These are phyloP conservation scores for Cyprinodon tularosa DNA, from an alignment of 2,113 vertebrate genomes.

Conservation along the genomic window DNA sequence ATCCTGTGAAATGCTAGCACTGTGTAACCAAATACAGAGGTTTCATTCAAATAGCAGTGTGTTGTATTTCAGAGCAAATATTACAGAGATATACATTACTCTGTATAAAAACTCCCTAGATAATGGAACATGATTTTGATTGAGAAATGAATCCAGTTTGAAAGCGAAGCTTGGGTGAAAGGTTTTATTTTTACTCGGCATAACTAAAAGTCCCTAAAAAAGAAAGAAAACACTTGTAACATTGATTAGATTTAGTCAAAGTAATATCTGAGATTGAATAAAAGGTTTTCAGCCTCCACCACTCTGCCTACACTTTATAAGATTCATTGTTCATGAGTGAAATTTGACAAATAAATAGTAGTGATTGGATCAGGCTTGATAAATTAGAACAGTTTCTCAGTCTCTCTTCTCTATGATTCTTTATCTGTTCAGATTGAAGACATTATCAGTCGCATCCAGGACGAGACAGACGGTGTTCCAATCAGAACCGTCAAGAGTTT, in stretches of 20 bases:
- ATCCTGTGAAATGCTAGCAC: background rate
- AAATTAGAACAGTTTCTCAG: background rate
- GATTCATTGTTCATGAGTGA: background rate
- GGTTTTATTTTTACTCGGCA: background rate
- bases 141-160: background rate
- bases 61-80: background rate
- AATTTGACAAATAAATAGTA: background rate
- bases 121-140: background rate
- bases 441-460: conserved; percentile 91
- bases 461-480: conserved; percentile 93
- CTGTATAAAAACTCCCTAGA: background rate
- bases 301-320: no score
- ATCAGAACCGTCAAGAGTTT: conserved; percentile 99
- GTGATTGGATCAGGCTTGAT: background rate
- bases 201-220: background rate
- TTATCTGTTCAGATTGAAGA: conserved; percentile 89
- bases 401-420: conserved; percentile 1
- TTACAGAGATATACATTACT: background rate
- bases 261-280: no score
- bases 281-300: no score
- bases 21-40: background rate
- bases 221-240: background rate
- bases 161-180: background rate
- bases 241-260: no score
- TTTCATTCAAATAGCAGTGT: background rate